phyloP scores from a whole-genome alignment of 2,888 invertebrate species.

The Lasioglossum figueresi region DNA sequence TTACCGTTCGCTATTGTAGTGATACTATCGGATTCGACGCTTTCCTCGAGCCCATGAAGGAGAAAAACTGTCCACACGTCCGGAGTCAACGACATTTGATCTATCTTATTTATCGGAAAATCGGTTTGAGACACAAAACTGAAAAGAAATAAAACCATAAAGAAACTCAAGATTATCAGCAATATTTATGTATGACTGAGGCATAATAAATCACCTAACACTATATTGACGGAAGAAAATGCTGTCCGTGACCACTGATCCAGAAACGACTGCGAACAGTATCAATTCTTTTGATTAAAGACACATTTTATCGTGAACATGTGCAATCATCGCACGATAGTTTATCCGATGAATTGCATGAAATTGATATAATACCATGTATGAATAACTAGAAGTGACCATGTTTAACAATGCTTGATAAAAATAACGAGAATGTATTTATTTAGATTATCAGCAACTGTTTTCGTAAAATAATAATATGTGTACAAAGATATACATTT shows the following conservation, averaged over 20 bases:
- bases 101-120: rapidly evolving
- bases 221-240: not conserved
- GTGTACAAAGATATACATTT: not conserved
- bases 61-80: not conserved
- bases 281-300: not conserved
- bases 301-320: not conserved
- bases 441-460: too few relatives aligned
- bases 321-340: not conserved
- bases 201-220: not conserved
- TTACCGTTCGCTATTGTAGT: not conserved
- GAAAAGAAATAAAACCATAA: not conserved
- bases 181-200: not conserved
- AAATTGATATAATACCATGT: too few relatives aligned
- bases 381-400: not conserved
- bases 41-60: not conserved
- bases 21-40: not conserved
- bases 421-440: too few relatives aligned
- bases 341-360: too few relatives aligned
- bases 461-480: too few relatives aligned
- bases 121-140: rapidly evolving
- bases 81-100: too few relatives aligned
- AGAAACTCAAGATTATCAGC: not conserved
- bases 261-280: not conserved
- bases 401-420: not conserved
- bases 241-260: not conserved